Evolutionary conservation across 2,797 vertebrate species (phyloP).

Genomic region (Clarias platycephalus): DNA sequence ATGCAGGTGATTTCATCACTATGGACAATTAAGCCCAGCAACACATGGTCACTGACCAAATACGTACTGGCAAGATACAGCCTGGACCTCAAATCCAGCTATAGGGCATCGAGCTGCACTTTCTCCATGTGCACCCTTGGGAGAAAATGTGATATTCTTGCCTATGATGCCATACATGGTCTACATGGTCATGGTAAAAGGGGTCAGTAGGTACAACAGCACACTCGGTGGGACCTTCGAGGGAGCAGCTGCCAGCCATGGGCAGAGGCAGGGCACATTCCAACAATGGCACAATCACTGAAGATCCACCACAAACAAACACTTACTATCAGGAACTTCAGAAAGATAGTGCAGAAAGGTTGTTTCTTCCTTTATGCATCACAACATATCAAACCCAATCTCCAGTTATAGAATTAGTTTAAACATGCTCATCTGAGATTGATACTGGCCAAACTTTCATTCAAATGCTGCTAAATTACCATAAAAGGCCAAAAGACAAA

Average conservation of each 20-base stretch:
- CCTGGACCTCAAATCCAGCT: neutral
- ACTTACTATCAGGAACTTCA: constrained; percentile 23
- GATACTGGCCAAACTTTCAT: constrained; percentile 2
- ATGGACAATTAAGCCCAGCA: neutral
- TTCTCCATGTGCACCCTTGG: neutral
- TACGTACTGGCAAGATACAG: neutral
- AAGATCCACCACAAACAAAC: constrained; percentile 34
- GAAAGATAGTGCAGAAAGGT: neutral
- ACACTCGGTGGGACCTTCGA: constrained; percentile 44
- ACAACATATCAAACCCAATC: neutral
- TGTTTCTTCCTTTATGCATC: neutral
- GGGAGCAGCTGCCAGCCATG: constrained; percentile 63
- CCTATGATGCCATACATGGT: constrained; percentile 20
- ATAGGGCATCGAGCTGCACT: neutral
- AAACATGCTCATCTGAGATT: neutral
- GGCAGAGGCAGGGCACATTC: constrained; percentile 58
- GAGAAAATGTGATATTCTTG: constrained; percentile 28
- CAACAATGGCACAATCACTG: constrained; percentile 40
- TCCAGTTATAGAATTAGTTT: neutral
- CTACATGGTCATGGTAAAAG: constrained; percentile 17
- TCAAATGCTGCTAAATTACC: constrained; percentile 4
- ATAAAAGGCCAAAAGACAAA: neutral
- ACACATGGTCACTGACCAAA: neutral
- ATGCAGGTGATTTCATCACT: neutral
- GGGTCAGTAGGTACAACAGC: constrained; percentile 34